These are phyloP conservation scores for Trichonephila inaurata DNA, from an alignment of 1,140 invertebrate genomes.

Conservation along the genomic window DNA sequence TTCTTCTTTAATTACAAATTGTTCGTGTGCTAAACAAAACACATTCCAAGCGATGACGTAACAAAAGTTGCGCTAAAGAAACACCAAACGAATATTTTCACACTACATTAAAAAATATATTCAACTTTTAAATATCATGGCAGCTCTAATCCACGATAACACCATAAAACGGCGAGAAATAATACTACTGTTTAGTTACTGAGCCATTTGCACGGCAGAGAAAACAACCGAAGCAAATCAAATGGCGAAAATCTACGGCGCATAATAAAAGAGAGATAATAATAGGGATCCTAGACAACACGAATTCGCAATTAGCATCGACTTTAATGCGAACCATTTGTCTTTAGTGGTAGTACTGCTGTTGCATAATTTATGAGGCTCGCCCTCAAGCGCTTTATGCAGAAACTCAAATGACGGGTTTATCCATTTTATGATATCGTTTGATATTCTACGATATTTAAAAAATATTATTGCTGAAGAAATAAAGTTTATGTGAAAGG, in stretches of 20 bases:
- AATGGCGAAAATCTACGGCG: conserved; percentile 75
- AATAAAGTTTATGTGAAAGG: conserved; percentile 65
- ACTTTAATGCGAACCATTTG: conserved; percentile 76
- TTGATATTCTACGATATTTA: conserved; percentile 62
- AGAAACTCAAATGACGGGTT: conserved; percentile 48
- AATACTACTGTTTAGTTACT: conserved; percentile 61
- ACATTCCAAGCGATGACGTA: neutral
- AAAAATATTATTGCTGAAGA: conserved; percentile 61
- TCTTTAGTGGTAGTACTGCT: conserved; percentile 74
- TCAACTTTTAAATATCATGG: neutral
- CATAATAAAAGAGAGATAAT: conserved; percentile 75
- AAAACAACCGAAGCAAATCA: conserved; percentile 59
- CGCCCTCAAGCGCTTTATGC: conserved; percentile 41
- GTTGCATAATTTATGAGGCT: conserved; percentile 76
- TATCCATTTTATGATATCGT: conserved; percentile 68
- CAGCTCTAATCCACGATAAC: neutral
- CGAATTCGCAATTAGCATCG: conserved; percentile 76
- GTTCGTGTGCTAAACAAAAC: neutral
- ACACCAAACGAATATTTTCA: neutral
- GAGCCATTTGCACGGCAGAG: neutral
- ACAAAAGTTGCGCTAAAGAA: neutral
- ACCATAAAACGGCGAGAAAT: conserved; percentile 27
- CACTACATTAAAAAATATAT: conserved; percentile 21
- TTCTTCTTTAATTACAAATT: neutral
- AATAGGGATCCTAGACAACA: conserved; percentile 75